These are phyloP conservation scores for Gnathonemus longibarbis DNA, from an alignment of 2,113 vertebrate species.

Conservation along the genomic window DNA sequence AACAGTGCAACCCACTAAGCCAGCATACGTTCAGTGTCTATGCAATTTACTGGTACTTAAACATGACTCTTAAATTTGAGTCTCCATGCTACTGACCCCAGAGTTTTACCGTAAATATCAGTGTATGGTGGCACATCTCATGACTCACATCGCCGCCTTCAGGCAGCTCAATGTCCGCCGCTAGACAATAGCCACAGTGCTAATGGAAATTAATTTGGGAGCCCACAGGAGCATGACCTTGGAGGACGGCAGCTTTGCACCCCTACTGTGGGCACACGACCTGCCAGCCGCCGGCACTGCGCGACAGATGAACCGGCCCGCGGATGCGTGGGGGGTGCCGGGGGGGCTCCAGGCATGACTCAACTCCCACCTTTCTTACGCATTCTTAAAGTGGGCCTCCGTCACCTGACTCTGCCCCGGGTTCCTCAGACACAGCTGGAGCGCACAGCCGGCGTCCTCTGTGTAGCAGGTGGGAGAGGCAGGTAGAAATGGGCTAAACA, in stretches of 20 bases:
- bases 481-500: not conserved
- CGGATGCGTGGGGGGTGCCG: not conserved
- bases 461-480: slow-evolving; percentile 28
- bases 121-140: not conserved
- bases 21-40: not conserved
- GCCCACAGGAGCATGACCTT: not conserved
- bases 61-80: not conserved
- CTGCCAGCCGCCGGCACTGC: not conserved
- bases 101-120: not conserved
- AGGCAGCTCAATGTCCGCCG: not conserved
- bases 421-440: slow-evolving; percentile 66
- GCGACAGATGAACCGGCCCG: not conserved
- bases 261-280: not conserved
- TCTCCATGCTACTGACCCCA: not conserved
- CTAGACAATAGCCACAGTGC: not conserved
- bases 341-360: not conserved
- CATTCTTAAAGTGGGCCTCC: slow-evolving; percentile 57
- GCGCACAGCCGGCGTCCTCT: slow-evolving; percentile 57
- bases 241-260: not conserved
- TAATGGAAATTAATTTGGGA: not conserved
- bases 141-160: not conserved
- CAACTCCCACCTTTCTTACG: slow-evolving; percentile 51
- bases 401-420: slow-evolving; percentile 51
- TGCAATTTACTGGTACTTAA: not conserved
- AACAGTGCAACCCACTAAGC: not conserved